Conservation (phyloP, 2,113 vertebrate species). For the Myotis yumanensis region DNA sequence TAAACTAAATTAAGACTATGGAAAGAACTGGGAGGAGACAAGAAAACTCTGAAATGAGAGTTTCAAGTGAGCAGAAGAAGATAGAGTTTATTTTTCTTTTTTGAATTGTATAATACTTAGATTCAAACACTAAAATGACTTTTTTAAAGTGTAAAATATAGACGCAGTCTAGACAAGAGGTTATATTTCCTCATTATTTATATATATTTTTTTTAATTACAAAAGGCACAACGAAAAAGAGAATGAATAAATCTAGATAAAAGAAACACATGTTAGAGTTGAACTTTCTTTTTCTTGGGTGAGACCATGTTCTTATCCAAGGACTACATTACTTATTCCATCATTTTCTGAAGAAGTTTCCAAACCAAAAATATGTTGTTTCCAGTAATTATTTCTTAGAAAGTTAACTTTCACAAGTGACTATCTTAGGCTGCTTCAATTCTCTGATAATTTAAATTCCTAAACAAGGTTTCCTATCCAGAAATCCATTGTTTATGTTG, state of each 20-base stretch:
- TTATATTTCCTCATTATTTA: not conserved
- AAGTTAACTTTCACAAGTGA: constrained; percentile 6
- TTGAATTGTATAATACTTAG: not conserved
- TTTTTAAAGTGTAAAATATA: constrained; percentile 2
- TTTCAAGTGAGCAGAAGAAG: not conserved
- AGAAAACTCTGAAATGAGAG: not conserved
- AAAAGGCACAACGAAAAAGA: constrained; percentile 1
- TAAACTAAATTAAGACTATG: not conserved
- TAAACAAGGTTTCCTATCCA: not conserved
- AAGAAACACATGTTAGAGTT: not conserved
- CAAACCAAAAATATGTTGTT: constrained; percentile 1
- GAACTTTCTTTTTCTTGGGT: not conserved
- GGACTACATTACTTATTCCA: not conserved
- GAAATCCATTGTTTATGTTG: not conserved
- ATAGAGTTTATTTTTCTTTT: not conserved
- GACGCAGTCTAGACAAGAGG: not conserved
- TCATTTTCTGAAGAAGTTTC: constrained; percentile 11
- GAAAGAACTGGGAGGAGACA: not conserved
- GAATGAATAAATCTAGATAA: not conserved
- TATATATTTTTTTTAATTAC: not conserved
- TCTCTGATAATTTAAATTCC: not conserved
- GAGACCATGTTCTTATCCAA: not conserved
- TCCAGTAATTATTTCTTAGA: constrained; percentile 7
- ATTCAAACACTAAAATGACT: not conserved
- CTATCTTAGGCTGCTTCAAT: not conserved